phyloP scores from a whole-genome alignment of 1,140 invertebrate genomes.

The Heliconius congener region DNA sequence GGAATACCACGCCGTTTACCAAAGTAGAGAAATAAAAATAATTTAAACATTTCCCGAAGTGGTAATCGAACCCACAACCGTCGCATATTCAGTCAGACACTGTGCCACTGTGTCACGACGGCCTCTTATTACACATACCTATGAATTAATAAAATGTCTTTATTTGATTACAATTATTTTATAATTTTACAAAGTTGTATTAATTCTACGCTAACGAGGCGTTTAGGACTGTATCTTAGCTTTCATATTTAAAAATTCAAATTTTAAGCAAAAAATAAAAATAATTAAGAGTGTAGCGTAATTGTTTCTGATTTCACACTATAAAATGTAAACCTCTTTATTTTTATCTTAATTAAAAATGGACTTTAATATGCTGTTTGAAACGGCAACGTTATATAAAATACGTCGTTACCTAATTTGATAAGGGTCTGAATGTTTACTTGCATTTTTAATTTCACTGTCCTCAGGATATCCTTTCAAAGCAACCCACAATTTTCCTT shows the following conservation, averaged over 20 bases:
- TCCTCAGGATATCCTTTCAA: conserved; percentile 36
- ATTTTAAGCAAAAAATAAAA: not conserved
- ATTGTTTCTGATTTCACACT: not conserved
- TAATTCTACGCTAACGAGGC: no score
- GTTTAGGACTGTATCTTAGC: no score
- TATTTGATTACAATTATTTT: no score
- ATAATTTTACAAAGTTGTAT: no score
- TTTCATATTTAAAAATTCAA: not conserved
- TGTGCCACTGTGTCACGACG: no score
- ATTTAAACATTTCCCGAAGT: no score
- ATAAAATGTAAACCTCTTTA: not conserved
- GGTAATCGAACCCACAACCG: no score
- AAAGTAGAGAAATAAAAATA: no score
- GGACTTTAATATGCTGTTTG: not conserved
- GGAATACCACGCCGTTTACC: no score
- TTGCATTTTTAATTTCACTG: conserved; percentile 9
- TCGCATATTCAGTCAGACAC: no score
- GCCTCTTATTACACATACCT: no score
- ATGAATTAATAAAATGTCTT: no score
- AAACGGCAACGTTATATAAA: not conserved
- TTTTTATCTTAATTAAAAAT: conserved; percentile 1
- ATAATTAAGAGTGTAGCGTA: not conserved
- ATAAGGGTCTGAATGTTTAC: conserved; percentile 11
- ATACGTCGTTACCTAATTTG: conserved; percentile 7
- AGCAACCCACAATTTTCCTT: conserved; percentile 37